These are phyloP conservation scores for Dolichopus griseipennis DNA, from an alignment of 2,888 invertebrate genomes.

Conservation along the genomic window DNA sequence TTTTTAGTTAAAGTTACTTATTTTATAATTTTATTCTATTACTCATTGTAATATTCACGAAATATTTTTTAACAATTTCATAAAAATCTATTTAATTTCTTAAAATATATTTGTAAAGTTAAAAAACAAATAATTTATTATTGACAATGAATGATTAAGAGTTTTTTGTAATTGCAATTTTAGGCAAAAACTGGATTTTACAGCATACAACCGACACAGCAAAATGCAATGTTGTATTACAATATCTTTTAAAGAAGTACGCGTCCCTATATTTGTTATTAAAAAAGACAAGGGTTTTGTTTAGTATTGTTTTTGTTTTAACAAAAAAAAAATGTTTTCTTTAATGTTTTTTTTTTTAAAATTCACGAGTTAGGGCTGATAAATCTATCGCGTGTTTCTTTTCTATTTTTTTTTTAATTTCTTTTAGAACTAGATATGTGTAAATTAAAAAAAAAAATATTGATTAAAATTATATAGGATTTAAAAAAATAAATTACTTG, in stretches of 20 bases:
- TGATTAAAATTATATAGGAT: conserved; percentile 10
- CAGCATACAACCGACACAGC: conserved; percentile 74
- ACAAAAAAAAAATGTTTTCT: conserved; percentile 10
- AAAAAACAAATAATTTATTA: not conserved
- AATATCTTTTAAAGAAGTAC: conserved; percentile 83
- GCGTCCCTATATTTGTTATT: conserved; percentile 30
- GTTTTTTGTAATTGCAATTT: conserved; percentile 45
- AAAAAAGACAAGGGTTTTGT: conserved; percentile 2
- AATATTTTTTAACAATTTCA: not conserved
- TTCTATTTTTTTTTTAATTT: conserved; percentile 3
- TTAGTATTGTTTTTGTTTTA: not conserved
- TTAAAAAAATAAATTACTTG: conserved; percentile 19
- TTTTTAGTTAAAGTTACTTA: not conserved
- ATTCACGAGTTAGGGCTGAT: conserved; percentile 5
- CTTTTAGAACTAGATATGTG: not conserved
- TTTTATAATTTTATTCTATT: conserved; percentile 3
- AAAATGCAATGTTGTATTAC: conserved; percentile 79
- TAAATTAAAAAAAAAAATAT: conserved; percentile 11
- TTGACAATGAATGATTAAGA: conserved; percentile 7
- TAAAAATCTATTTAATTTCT: not conserved
- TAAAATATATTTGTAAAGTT: conserved; percentile 1
- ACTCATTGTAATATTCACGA: not conserved
- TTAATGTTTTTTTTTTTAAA: conserved; percentile 5
- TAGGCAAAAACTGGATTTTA: conserved; percentile 94
- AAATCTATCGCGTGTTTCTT: conserved; percentile 12